Evolutionary conservation across 1,140 invertebrate species (phyloP).

Genomic region (Dufourea novaeangliae): DNA sequence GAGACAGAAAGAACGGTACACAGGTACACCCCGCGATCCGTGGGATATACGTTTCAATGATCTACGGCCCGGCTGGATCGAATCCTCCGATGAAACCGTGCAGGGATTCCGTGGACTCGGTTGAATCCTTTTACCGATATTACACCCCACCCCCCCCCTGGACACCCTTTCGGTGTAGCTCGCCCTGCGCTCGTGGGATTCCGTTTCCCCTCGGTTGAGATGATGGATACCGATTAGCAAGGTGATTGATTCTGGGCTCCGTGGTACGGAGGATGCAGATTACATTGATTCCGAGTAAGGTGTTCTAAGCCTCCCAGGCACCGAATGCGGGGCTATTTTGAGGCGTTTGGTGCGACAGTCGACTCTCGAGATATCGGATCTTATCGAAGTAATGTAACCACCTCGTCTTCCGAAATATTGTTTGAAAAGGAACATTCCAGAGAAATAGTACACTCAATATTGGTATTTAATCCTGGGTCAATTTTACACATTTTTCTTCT

Average conservation of each 20-base stretch:
- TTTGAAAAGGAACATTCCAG: too few relatives aligned
- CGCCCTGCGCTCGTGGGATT: not conserved
- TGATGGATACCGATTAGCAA: slow-evolving; percentile 7
- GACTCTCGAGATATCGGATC: too few relatives aligned
- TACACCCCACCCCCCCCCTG: too few relatives aligned
- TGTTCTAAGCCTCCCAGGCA: not conserved
- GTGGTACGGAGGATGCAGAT: not conserved
- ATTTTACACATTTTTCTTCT: too few relatives aligned
- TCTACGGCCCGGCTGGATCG: slow-evolving; percentile 57
- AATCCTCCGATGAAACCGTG: slow-evolving; percentile 43
- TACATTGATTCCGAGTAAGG: not conserved
- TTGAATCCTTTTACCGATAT: slow-evolving; percentile 35
- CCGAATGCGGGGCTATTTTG: too few relatives aligned
- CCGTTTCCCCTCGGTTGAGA: not conserved
- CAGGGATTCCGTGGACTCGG: slow-evolving; percentile 46
- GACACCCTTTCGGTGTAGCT: slow-evolving; percentile 15
- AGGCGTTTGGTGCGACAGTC: too few relatives aligned
- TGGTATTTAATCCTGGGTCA: too few relatives aligned
- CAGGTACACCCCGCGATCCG: slow-evolving; percentile 66
- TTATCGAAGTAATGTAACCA: too few relatives aligned
- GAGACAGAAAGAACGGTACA: slow-evolving; percentile 55
- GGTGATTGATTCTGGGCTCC: slow-evolving; percentile 4
- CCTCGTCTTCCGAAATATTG: too few relatives aligned
- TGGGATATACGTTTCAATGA: slow-evolving; percentile 72
- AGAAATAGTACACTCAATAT: too few relatives aligned